Percentiles rank a stretch among this genome's conserved stretches.
Conservation (phyloP, 2,113 vertebrate genomes). For the Mellivora capensis region DNA sequence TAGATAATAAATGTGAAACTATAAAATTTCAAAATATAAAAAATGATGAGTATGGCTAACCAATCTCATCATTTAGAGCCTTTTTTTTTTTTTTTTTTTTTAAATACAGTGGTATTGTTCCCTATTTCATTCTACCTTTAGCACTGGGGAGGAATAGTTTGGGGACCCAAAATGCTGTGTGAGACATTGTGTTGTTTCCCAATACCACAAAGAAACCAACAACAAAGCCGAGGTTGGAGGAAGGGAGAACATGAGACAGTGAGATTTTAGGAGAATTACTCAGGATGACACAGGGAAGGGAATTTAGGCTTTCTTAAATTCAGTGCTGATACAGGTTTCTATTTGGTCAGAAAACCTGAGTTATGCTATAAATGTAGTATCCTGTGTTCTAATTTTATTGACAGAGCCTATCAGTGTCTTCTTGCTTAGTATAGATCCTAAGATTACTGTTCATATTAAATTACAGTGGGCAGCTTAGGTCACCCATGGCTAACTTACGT, state of each 20-base stretch:
- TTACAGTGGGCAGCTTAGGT: background rate
- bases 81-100: background rate
- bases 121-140: background rate
- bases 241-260: background rate
- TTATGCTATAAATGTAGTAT: background rate
- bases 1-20: background rate
- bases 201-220: background rate
- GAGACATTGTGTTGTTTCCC: background rate
- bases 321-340: background rate
- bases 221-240: background rate
- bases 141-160: background rate
- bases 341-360: background rate
- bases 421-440: conserved; percentile 50
- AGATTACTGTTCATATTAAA: conserved; percentile 62
- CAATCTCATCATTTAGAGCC: background rate
- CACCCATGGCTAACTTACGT: background rate
- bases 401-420: conserved; percentile 20
- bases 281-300: background rate
- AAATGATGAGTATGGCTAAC: background rate
- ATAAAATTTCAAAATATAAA: no score
- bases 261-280: background rate
- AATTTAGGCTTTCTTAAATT: conserved; percentile 4
- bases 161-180: background rate
- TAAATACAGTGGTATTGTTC: background rate
- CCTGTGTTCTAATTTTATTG: conserved; percentile 57